Conservation (phyloP, 2,113 vertebrate genomes). For the Hippocampus abdominalis region DNA sequence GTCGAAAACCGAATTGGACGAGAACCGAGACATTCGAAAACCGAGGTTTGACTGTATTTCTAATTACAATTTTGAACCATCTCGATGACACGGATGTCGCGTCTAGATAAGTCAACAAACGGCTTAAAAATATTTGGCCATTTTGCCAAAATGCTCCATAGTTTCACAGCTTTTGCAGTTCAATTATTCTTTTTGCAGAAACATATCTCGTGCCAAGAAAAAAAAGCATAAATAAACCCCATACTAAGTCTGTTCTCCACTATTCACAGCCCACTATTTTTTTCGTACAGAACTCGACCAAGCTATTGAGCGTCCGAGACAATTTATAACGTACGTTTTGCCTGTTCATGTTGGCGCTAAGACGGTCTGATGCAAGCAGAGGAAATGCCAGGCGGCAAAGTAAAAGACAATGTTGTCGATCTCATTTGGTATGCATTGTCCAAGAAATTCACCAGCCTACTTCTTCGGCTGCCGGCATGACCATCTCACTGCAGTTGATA, state of each 20-base stretch:
- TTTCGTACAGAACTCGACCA: background rate
- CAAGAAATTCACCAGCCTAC: conserved; percentile 44
- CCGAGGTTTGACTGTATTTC: too few relatives aligned
- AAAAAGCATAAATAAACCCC: background rate
- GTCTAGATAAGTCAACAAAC: too few relatives aligned
- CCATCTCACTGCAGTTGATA: conserved; percentile 45
- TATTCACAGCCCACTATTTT: background rate
- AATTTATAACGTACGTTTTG: conserved; percentile 15
- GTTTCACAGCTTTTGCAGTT: too few relatives aligned
- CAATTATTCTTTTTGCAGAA: too few relatives aligned
- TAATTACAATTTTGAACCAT: too few relatives aligned
- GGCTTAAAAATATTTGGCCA: too few relatives aligned
- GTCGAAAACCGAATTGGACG: too few relatives aligned
- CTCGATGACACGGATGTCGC: too few relatives aligned
- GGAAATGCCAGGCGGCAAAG: conserved; percentile 19
- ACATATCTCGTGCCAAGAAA: background rate
- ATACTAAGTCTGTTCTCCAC: background rate
- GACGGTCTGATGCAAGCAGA: conserved; percentile 20
- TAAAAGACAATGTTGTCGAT: conserved; percentile 21
- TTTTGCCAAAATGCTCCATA: too few relatives aligned
- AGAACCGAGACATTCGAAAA: too few relatives aligned
- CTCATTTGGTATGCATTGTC: conserved; percentile 47
- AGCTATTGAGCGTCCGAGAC: conserved; percentile 2
- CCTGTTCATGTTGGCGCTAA: conserved; percentile 24
- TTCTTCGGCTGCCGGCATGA: conserved; percentile 36